Conservation (phyloP, 2,113 vertebrate species). For the Oryzias curvinotus region DNA sequence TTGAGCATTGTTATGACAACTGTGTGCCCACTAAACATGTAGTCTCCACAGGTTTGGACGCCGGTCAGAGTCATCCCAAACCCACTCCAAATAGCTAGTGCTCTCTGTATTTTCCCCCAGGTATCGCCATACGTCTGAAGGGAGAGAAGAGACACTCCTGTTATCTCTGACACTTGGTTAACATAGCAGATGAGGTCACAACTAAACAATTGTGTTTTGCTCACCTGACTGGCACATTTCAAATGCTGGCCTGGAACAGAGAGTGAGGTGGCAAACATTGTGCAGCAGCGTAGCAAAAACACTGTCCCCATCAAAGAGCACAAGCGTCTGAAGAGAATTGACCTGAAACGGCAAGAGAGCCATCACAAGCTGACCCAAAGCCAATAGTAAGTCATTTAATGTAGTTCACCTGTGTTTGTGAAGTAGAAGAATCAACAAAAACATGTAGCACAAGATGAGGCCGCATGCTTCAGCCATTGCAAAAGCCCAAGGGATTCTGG, state of each 20-base stretch:
- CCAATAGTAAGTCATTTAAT: not conserved
- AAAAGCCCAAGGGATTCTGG: conserved; percentile 98
- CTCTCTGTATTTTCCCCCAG: conserved; percentile 89
- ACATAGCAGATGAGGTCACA: not conserved
- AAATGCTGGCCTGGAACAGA: conserved; percentile 96
- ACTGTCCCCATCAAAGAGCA: conserved; percentile 96
- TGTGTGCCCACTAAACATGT: conserved; percentile 99
- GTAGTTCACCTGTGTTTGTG: conserved; percentile 91
- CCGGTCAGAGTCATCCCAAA: conserved; percentile 97
- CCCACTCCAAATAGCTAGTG: conserved; percentile 93
- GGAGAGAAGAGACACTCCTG: conserved; percentile 21
- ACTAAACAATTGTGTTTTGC: conserved; percentile 3
- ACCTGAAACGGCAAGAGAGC: conserved; percentile 76
- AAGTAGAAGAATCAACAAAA: conserved; percentile 91
- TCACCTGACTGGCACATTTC: conserved; percentile 94
- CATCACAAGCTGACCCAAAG: not conserved
- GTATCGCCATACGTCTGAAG: conserved; percentile 85
- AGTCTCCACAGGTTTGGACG: conserved; percentile 96
- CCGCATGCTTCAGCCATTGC: conserved; percentile 97
- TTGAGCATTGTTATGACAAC: conserved; percentile 96
- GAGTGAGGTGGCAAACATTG: conserved; percentile 98
- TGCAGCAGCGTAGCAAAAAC: conserved; percentile 92
- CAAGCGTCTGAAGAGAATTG: conserved; percentile 89
- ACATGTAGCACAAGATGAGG: conserved; percentile 91
- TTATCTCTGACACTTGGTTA: not conserved